phyloP scores from a whole-genome alignment of 2,113 vertebrate species.

The Dipodomys ordii region DNA sequence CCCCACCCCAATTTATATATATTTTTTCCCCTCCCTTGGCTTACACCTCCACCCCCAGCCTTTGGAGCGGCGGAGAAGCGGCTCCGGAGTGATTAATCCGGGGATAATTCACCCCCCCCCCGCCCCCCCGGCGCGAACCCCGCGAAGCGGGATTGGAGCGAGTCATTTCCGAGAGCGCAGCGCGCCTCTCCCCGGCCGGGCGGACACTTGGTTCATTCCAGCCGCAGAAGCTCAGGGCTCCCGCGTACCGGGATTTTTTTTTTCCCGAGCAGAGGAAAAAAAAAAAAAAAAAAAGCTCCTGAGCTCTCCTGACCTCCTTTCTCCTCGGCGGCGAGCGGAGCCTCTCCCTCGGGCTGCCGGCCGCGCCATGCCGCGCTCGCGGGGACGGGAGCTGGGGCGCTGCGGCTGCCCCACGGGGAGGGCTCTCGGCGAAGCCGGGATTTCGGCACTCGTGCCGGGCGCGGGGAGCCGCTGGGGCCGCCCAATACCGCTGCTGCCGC shows the following conservation, averaged over 20 bases:
- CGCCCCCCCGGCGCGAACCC: slow-evolving; percentile 81
- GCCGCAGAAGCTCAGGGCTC: slow-evolving; percentile 84
- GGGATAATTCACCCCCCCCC: slow-evolving; percentile 79
- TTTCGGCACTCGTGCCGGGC: slow-evolving; percentile 67
- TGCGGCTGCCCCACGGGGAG: slow-evolving; percentile 79
- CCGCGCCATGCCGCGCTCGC: slow-evolving; percentile 82
- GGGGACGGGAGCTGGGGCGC: slow-evolving; percentile 75
- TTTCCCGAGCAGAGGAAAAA: slow-evolving; percentile 69
- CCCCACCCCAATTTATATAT: slow-evolving; percentile 35
- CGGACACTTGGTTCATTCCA: slow-evolving; percentile 85
- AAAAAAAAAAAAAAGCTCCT: slow-evolving; percentile 75
- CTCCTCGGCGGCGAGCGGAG: slow-evolving; percentile 79
- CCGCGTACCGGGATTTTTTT: slow-evolving; percentile 81
- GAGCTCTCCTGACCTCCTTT: slow-evolving; percentile 84
- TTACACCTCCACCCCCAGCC: slow-evolving; percentile 73
- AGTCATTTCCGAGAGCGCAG: slow-evolving; percentile 84
- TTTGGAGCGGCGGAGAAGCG: slow-evolving; percentile 77
- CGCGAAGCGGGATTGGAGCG: slow-evolving; percentile 83
- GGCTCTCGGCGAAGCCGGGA: slow-evolving; percentile 69
- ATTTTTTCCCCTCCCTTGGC: slow-evolving; percentile 62
- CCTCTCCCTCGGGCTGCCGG: slow-evolving; percentile 80
- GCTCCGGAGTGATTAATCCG: slow-evolving; percentile 84
- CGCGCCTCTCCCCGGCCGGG: slow-evolving; percentile 84
- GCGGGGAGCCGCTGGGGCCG: slow-evolving; percentile 90
- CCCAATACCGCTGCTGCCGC: slow-evolving; percentile 71